phyloP scores from a whole-genome alignment of 1,140 invertebrate genomes.

The Nasonia vitripennis region DNA sequence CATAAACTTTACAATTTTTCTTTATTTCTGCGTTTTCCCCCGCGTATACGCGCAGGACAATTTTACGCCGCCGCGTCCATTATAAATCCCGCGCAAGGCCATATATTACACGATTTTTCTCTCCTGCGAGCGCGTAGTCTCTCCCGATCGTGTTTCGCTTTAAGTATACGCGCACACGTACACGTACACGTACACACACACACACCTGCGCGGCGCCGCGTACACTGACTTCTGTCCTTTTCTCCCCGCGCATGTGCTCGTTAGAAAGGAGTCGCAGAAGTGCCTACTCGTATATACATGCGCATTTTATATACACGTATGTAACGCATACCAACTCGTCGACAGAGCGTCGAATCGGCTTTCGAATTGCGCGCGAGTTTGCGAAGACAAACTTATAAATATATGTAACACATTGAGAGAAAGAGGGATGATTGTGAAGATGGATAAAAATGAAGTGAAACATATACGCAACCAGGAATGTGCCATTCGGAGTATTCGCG shows the following conservation, averaged over 20 bases:
- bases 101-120: constrained; percentile 46
- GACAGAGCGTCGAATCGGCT: constrained; percentile 34
- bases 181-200: background rate
- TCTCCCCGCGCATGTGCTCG: constrained; percentile 9
- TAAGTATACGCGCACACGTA: background rate
- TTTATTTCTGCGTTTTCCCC: background rate
- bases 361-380: constrained; percentile 32
- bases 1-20: background rate
- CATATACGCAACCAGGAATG: constrained; percentile 42
- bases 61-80: constrained; percentile 20
- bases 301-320: constrained; percentile 1
- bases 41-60: background rate
- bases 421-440: background rate
- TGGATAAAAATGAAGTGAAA: background rate
- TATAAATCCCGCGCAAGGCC: constrained; percentile 47
- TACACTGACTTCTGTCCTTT: constrained; percentile 22
- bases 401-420: constrained; percentile 8
- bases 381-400: background rate
- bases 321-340: background rate
- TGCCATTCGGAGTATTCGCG: constrained; percentile 50
- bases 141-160: constrained; percentile 35
- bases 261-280: constrained; percentile 46
- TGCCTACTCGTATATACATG: constrained; percentile 6
- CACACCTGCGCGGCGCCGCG: background rate
- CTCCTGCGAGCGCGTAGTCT: background rate